Conservation (phyloP, 2,888 invertebrate genomes). For the Synergus itoensis region DNA sequence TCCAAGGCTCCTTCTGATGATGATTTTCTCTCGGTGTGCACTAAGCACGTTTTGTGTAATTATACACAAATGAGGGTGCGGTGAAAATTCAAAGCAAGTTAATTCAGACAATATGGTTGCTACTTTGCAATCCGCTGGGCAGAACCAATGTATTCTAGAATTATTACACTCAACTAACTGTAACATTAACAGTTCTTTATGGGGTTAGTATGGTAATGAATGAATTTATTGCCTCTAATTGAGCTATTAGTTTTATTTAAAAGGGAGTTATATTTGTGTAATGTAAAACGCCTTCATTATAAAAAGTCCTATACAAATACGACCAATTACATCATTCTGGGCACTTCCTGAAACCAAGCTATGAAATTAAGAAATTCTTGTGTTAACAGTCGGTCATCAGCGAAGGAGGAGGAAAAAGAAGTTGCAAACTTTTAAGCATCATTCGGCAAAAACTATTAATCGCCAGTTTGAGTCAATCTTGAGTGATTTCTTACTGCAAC, state of each 20-base stretch:
- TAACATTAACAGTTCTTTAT: slow-evolving; percentile 21
- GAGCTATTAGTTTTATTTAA: slow-evolving; percentile 7
- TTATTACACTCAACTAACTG: slow-evolving; percentile 14
- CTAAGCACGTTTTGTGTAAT: slow-evolving; percentile 5
- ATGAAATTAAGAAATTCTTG: slow-evolving; percentile 34
- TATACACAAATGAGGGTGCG: slow-evolving; percentile 1
- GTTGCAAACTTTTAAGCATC: slow-evolving; percentile 28
- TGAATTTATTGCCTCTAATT: slow-evolving; percentile 16
- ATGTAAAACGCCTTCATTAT: neutral
- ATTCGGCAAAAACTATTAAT: slow-evolving; percentile 22
- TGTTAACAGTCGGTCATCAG: slow-evolving; percentile 21
- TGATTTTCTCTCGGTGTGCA: slow-evolving; percentile 19
- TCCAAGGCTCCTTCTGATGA: slow-evolving; percentile 43
- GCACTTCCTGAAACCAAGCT: neutral
- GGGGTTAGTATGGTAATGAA: neutral
- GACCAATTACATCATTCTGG: neutral
- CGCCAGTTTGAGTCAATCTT: slow-evolving; percentile 36
- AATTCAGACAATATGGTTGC: neutral
- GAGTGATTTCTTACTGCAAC: slow-evolving; percentile 56
- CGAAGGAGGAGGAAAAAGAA: slow-evolving; percentile 11
- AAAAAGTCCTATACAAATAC: neutral
- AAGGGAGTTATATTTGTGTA: neutral
- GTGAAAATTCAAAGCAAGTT: neutral
- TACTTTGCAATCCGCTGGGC: neutral
- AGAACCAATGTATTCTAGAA: slow-evolving; percentile 8